Evolutionary conservation across 1,140 invertebrate species (phyloP).

Genomic region (Spodoptera frugiperda): DNA sequence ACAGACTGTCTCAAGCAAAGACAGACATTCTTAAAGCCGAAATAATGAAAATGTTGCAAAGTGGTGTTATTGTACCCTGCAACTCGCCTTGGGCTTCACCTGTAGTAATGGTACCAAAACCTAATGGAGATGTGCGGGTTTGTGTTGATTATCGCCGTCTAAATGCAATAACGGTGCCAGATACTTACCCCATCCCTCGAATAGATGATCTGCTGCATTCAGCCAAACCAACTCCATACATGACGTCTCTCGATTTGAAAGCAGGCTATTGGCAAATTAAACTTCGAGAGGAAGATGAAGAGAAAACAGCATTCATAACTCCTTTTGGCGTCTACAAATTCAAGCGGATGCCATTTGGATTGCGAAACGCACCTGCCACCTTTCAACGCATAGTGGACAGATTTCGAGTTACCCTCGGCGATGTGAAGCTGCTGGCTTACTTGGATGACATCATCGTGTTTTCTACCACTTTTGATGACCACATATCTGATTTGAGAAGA

Average conservation of each 20-base stretch:
- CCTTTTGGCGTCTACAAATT: neutral
- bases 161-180: slow-evolving; percentile 19
- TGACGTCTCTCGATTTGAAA: slow-evolving; percentile 44
- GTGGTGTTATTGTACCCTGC: slow-evolving; percentile 52
- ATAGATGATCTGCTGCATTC: slow-evolving; percentile 14
- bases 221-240: slow-evolving; percentile 2
- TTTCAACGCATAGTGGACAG: slow-evolving; percentile 49
- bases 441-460: slow-evolving; percentile 54
- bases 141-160: slow-evolving; percentile 20
- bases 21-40: slow-evolving; percentile 44
- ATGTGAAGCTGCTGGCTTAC: slow-evolving; percentile 47
- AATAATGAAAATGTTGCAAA: slow-evolving; percentile 50
- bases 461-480: slow-evolving; percentile 34
- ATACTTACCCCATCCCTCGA: slow-evolving; percentile 23
- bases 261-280: neutral
- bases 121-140: neutral
- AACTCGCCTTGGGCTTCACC: slow-evolving; percentile 54
- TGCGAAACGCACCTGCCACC: slow-evolving; percentile 56
- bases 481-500: slow-evolving; percentile 31
- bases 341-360: neutral
- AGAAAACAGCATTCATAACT: slow-evolving; percentile 16
- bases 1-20: slow-evolving; percentile 49
- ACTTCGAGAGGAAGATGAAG: slow-evolving; percentile 15
- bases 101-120: slow-evolving; percentile 54
- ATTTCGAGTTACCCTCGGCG: neutral